phyloP scores from a whole-genome alignment of 1,140 invertebrate species.

The Limonius californicus region DNA sequence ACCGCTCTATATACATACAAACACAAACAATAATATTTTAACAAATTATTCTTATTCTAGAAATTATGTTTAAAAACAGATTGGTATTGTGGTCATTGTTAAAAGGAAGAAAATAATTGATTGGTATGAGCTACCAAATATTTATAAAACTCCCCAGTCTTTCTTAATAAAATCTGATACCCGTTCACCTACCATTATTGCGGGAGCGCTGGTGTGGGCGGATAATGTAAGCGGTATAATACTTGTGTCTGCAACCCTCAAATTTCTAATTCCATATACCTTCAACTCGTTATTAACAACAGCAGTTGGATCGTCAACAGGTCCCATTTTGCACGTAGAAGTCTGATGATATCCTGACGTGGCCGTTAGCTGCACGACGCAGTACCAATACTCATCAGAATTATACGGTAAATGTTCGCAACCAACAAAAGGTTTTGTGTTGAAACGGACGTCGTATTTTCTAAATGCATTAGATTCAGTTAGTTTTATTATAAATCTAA shows the following conservation, averaged over 20 bases:
- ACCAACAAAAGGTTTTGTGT: conserved; percentile 52
- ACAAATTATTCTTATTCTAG: no score
- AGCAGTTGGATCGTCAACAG: conserved; percentile 54
- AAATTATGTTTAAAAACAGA: no score
- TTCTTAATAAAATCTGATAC: conserved; percentile 75
- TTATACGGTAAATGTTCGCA: conserved; percentile 60
- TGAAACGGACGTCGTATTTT: conserved; percentile 42
- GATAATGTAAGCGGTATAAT: conserved; percentile 67
- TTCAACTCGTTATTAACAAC: conserved; percentile 68
- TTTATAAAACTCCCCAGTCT: no score
- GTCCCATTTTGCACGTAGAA: conserved; percentile 71
- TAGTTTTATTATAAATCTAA: conserved; percentile 42
- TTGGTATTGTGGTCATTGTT: no score
- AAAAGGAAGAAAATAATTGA: no score
- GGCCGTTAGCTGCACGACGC: conserved; percentile 60
- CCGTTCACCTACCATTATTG: conserved; percentile 80
- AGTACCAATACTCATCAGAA: conserved; percentile 66
- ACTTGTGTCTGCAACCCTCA: conserved; percentile 70
- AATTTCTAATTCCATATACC: conserved; percentile 60
- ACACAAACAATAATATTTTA: no score
- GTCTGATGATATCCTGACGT: conserved; percentile 65
- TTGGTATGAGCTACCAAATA: no score
- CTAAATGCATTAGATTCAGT: conserved; percentile 30
- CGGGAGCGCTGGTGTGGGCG: conserved; percentile 68
- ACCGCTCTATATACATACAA: no score